A percentile compares a stretch with the other conserved stretches of the same genome.
Evolutionary conservation across 2,113 vertebrate species (phyloP).

Genomic region (Tachysurus fulvidraco): DNA sequence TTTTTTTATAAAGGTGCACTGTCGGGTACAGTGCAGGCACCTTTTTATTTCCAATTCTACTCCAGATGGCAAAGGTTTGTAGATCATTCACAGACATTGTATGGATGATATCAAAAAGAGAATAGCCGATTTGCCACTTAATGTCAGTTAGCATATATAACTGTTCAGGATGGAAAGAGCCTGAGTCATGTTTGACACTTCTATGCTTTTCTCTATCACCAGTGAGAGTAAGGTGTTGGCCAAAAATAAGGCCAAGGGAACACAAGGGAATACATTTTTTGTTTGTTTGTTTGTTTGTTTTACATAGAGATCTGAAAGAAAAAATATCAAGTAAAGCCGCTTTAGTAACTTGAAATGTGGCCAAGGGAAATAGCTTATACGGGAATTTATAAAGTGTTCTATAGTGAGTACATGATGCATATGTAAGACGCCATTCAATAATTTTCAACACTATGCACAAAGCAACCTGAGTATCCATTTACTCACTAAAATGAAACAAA

Average conservation of each 20-base stretch:
- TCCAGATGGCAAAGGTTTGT: conserved; percentile 71
- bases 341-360: not conserved
- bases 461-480: not conserved
- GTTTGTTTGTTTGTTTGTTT: not conserved
- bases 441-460: conserved; percentile 16
- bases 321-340: not conserved
- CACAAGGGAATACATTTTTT: conserved; percentile 36
- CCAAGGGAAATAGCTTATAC: not conserved
- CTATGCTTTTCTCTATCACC: conserved; percentile 77
- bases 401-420: not conserved
- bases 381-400: not conserved
- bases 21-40: conserved; percentile 68
- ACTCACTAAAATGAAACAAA: conserved; percentile 15
- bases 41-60: conserved; percentile 64
- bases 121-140: conserved; percentile 76
- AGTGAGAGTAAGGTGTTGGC: conserved; percentile 80
- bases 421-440: not conserved
- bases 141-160: conserved; percentile 72
- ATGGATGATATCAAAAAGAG: conserved; percentile 80
- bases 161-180: conserved; percentile 70
- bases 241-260: conserved; percentile 71
- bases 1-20: conserved; percentile 37
- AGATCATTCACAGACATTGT: conserved; percentile 76
- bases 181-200: conserved; percentile 73
- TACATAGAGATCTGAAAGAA: not conserved